Conservation (phyloP, 2,888 invertebrate species). For the Philereme vetulata region DNA sequence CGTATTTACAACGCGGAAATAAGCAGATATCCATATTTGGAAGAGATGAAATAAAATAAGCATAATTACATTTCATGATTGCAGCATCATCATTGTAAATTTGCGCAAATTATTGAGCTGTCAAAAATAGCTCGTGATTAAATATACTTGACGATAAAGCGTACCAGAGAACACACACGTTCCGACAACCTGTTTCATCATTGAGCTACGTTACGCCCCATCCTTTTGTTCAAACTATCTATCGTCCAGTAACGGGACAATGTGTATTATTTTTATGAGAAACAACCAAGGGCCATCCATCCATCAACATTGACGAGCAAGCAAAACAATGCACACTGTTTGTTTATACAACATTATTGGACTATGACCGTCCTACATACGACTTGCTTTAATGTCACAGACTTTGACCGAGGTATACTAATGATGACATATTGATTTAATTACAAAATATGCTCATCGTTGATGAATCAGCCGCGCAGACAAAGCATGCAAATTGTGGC, state of each 20-base stretch:
- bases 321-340: constrained; percentile 52
- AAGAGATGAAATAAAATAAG: constrained; percentile 43
- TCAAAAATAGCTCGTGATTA: constrained; percentile 28
- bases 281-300: constrained; percentile 28
- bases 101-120: constrained; percentile 25
- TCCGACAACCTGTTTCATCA: constrained; percentile 41
- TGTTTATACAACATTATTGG: constrained; percentile 38
- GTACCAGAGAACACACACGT: constrained; percentile 26
- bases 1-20: too few species aligned
- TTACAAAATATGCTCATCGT: constrained; percentile 44
- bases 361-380: constrained; percentile 46
- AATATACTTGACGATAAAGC: constrained; percentile 33
- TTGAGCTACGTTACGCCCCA: constrained; percentile 43
- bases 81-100: constrained; percentile 1
- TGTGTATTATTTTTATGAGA: constrained; percentile 62
- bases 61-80: constrained; percentile 14
- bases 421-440: constrained; percentile 54
- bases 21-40: background rate
- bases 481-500: constrained; percentile 10
- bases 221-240: constrained; percentile 35
- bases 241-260: constrained; percentile 57
- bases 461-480: constrained; percentile 43
- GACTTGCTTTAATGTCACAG: constrained; percentile 42
- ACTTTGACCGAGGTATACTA: constrained; percentile 44
- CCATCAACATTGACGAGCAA: constrained; percentile 63